These are phyloP conservation scores for Eledona agricola DNA, from an alignment of 2,888 invertebrate genomes.

Conservation along the genomic window DNA sequence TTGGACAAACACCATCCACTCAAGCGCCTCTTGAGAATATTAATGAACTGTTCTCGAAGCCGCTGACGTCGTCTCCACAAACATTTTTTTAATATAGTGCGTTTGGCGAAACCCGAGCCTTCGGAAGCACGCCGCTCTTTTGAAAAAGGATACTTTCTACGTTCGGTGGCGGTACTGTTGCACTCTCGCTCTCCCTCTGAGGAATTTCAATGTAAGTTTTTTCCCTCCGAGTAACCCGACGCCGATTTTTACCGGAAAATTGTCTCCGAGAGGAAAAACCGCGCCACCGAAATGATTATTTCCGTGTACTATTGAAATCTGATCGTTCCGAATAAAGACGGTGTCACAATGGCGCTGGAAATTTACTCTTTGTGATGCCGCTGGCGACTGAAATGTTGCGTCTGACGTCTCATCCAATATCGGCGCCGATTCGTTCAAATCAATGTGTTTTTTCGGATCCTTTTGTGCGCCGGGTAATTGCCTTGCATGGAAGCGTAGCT, in stretches of 20 bases:
- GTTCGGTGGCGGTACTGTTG: constrained; percentile 27
- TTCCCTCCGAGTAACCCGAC: constrained; percentile 11
- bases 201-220: constrained; percentile 32
- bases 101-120: constrained; percentile 22
- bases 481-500: too few relatives aligned
- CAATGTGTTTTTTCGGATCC: constrained; percentile 35
- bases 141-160: constrained; percentile 26
- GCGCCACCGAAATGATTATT: constrained; percentile 8
- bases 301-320: constrained; percentile 19
- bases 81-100: constrained; percentile 20
- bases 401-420: constrained; percentile 36
- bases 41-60: constrained; percentile 6
- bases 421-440: constrained; percentile 30
- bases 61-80: constrained; percentile 7
- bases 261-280: constrained; percentile 4
- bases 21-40: constrained; percentile 28
- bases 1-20: constrained; percentile 54
- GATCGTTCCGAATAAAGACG: constrained; percentile 30
- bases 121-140: not conserved
- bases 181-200: constrained; percentile 19
- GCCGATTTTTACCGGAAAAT: too few relatives aligned
- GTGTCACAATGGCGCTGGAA: constrained; percentile 30
- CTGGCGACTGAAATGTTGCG: constrained; percentile 36
- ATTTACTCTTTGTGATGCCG: constrained; percentile 36
- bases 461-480: constrained; percentile 35